Base-by-base conservation (phyloP, 1,140 invertebrate species). In the Wiebesia pumilae region DNA sequence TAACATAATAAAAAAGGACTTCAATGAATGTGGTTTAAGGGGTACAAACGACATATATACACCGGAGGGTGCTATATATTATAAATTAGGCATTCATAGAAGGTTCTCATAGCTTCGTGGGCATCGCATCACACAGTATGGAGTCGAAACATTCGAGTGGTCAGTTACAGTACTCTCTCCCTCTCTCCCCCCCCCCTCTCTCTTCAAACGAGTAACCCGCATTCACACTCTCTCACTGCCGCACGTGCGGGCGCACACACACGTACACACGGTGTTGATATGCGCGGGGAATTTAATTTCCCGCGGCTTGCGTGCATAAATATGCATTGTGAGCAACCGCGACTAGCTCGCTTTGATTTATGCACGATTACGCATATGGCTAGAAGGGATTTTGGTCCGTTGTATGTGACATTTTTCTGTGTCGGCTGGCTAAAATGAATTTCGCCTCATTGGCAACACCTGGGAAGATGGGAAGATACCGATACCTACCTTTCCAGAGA, bases 281-380 rank as follows among this genome's bases (percentile, higher is more conserved):
- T 27, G 88, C 88, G 86, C 78, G 69, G 19, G 77, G 90, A 92
- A 92, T 92, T 92, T 91, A 90, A 92, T 92, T 91, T 92, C 86
- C 87, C 89, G 84, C 77, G 35, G 83, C 51, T 35, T 77, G 30
- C 30, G 81, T 81, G 89, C 90, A 91, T 91, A 92, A 90, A 92
- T 91, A 91, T 91, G 89, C 90, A 90, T 90, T 87, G 88, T 73
- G 80, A 83, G 83, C 75, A 43, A 54, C 51, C 43, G 2, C 54
- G 38, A 21, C 43, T 87, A 88, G 67, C 84, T 88, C 85, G 75
- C 65, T 88, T 85, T 90, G 90, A 92, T 91, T 91, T 90, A 90
- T 91, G 89, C 88, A 81, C 87, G 89, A 90, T 90, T 91, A 91
- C 88, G 27, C 79, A 75, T 87, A 85, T 87, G 81, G 88, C 79